Percentiles rank a stretch among this genome's conserved stretches.
Conservation (phyloP, 2,113 vertebrate species). For the Oryctolagus cuniculus region mOryCun1.1 NC_091452.1:3735501-3736000, state of each 20-base stretch:
- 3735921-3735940: slow-evolving; percentile 82
- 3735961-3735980: slow-evolving; percentile 66
- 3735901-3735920: slow-evolving; percentile 42
- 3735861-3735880: slow-evolving; percentile 53
- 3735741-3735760: background rate
- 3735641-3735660: background rate
- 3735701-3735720: background rate
- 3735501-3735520: background rate
- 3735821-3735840: slow-evolving; percentile 84
- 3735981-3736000: slow-evolving; percentile 63
- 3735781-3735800: slow-evolving; percentile 75
- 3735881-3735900: slow-evolving; percentile 83
- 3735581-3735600: background rate
- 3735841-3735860: slow-evolving; percentile 87
- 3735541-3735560: background rate
- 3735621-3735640: background rate
- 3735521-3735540: background rate
- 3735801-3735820: slow-evolving; percentile 83
- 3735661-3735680: background rate
- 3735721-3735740: background rate
- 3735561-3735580: background rate
- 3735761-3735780: slow-evolving; percentile 48
- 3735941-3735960: slow-evolving; percentile 80
- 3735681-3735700: slow-evolving; percentile 46
- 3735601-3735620: background rate